These are phyloP conservation scores for Geodia barretti DNA, from an alignment of 37 sponge, comb jelly and placozoan species.

Conservation along the genomic window DNA sequence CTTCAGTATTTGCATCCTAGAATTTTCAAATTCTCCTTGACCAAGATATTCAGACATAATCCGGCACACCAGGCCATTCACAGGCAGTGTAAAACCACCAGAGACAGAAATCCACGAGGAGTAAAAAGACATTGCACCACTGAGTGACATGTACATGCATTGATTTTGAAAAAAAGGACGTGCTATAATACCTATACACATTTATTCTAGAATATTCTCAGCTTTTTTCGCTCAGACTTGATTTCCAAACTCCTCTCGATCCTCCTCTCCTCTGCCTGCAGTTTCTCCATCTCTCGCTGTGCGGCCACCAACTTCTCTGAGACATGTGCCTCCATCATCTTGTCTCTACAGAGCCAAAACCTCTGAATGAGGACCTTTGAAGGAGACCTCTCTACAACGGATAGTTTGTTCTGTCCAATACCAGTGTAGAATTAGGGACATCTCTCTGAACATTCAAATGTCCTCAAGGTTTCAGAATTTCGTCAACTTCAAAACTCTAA, in stretches of 20 bases:
- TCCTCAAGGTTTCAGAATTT: no score
- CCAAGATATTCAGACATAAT: constrained; percentile 2
- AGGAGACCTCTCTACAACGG: no score
- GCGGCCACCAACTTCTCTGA: constrained; percentile 29
- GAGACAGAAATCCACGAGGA: constrained; percentile 4
- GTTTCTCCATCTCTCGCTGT: constrained; percentile 16
- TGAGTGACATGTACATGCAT: no score
- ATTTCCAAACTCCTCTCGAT: constrained; percentile 17
- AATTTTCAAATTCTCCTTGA: no score
- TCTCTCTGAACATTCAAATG: no score
- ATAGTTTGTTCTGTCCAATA: no score
- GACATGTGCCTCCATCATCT: constrained; percentile 27
- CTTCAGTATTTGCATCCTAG: not conserved
- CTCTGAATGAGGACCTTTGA: no score
- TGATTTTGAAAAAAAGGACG: no score
- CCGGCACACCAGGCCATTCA: not conserved
- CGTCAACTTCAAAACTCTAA: no score
- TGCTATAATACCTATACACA: not conserved
- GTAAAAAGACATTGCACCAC: not conserved
- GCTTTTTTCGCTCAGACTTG: constrained; percentile 59
- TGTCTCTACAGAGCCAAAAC: constrained; percentile 48
- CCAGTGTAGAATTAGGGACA: no score
- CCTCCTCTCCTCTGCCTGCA: constrained; percentile 35
- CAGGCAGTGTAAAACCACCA: not conserved
- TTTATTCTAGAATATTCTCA: constrained; percentile 41